phyloP scores from a whole-genome alignment of 2,888 invertebrate species.

The Synanthedon formicaeformis region DNA sequence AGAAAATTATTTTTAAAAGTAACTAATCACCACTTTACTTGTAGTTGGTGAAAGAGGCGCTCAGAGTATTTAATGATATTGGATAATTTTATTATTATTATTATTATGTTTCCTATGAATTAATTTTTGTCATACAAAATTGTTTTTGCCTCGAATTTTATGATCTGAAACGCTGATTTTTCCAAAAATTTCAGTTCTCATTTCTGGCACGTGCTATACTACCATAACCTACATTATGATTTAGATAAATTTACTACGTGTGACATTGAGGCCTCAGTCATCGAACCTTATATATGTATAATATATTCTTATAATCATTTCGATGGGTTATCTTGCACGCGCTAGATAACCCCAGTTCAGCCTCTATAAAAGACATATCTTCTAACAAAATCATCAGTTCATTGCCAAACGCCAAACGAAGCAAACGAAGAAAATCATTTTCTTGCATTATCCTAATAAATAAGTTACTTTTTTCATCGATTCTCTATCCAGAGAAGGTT shows the following conservation, averaged over 20 bases:
- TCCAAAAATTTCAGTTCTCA: too few relatives aligned
- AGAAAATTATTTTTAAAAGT: too few relatives aligned
- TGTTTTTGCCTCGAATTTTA: too few relatives aligned
- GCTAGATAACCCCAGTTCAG: conserved; percentile 45
- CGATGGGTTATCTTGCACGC: conserved; percentile 58
- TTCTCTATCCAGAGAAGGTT: not conserved
- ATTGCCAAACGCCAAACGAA: conserved; percentile 29
- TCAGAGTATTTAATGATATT: too few relatives aligned
- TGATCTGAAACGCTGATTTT: too few relatives aligned
- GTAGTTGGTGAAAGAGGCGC: too few relatives aligned
- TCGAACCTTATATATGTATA: conserved; percentile 31
- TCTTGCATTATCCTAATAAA: not conserved
- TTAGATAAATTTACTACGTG: conserved; percentile 59
- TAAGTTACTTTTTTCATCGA: not conserved
- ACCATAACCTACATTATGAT: not conserved
- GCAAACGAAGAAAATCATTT: conserved; percentile 5
- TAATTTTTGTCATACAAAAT: too few relatives aligned
- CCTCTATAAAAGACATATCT: conserved; percentile 42
- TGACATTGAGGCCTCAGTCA: conserved; percentile 63
- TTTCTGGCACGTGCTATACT: not conserved
- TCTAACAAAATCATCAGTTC: conserved; percentile 38
- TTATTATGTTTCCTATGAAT: too few relatives aligned
- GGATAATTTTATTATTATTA: too few relatives aligned
- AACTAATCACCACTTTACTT: too few relatives aligned
- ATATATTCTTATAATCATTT: conserved; percentile 25